Evolutionary conservation across 2,888 invertebrate genomes (phyloP).

Genomic region (Drosophila yooni): DNA sequence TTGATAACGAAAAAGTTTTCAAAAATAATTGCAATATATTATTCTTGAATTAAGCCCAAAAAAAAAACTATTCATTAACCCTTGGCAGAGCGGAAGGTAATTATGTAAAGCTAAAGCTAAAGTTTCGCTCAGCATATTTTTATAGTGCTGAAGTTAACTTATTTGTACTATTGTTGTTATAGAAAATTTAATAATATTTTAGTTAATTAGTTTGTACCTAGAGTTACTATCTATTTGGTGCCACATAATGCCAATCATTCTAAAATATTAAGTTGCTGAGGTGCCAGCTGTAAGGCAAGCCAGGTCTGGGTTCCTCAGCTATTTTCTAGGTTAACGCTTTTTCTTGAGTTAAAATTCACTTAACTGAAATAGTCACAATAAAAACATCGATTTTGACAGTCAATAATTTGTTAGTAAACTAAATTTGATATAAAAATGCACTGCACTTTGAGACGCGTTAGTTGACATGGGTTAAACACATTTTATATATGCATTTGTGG

Average conservation of each 20-base stretch:
- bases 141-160: not conserved
- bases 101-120: not conserved
- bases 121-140: not conserved
- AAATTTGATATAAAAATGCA: not conserved
- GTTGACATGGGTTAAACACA: conserved; percentile 56
- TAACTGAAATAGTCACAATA: too few species aligned
- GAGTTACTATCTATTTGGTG: not conserved
- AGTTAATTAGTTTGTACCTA: not conserved
- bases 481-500: conserved; percentile 55
- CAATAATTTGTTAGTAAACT: too few species aligned
- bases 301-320: not conserved
- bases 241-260: too few species aligned
- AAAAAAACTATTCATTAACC: conserved; percentile 39
- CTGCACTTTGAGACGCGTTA: not conserved
- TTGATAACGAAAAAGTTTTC: conserved; percentile 36
- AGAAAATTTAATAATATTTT: not conserved
- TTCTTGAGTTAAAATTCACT: too few species aligned
- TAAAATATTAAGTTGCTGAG: too few species aligned
- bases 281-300: too few species aligned
- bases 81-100: conserved; percentile 3
- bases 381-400: too few species aligned
- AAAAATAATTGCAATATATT: conserved; percentile 51
- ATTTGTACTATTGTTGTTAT: not conserved
- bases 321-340: too few species aligned
- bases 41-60: conserved; percentile 14